These are phyloP conservation scores for Hycleus phaleratus DNA, from an alignment of 1,140 invertebrate genomes.

Conservation along the genomic window DNA sequence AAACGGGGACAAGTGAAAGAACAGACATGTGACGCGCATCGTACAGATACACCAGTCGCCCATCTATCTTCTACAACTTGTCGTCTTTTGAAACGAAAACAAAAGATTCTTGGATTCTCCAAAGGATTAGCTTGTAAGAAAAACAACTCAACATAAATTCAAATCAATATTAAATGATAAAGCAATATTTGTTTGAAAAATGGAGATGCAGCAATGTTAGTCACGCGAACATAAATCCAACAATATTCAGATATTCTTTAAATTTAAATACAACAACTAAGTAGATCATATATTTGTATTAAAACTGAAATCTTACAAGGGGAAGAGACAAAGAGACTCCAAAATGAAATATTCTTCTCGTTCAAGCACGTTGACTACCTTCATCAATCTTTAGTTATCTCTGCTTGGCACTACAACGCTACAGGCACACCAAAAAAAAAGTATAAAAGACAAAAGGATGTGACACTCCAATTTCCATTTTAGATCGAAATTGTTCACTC, in stretches of 20 bases:
- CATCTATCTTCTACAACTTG: no score
- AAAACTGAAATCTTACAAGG: conserved; percentile 16
- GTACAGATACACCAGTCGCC: neutral
- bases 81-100: no score
- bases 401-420: conserved; percentile 27
- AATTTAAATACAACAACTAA: conserved; percentile 7
- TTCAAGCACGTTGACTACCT: conserved; percentile 32
- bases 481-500: conserved; percentile 35
- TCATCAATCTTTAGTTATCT: conserved; percentile 37
- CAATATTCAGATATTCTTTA: conserved; percentile 20
- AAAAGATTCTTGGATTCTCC: no score
- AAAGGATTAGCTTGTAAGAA: no score
- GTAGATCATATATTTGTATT: conserved; percentile 10
- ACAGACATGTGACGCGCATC: conserved; percentile 5
- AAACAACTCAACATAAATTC: no score
- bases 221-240: conserved; percentile 7
- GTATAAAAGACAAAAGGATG: conserved; percentile 37
- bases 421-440: conserved; percentile 31
- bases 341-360: conserved; percentile 32
- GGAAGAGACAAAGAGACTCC: conserved; percentile 31
- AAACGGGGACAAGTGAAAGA: conserved; percentile 2
- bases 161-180: no score
- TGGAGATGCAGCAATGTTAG: neutral
- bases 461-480: conserved; percentile 41
- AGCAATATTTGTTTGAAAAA: no score